Evolutionary conservation across 2,888 invertebrate species (phyloP), one percentile per base, ranked within the genome.

Genomic region (Noctua comes): DNA sequence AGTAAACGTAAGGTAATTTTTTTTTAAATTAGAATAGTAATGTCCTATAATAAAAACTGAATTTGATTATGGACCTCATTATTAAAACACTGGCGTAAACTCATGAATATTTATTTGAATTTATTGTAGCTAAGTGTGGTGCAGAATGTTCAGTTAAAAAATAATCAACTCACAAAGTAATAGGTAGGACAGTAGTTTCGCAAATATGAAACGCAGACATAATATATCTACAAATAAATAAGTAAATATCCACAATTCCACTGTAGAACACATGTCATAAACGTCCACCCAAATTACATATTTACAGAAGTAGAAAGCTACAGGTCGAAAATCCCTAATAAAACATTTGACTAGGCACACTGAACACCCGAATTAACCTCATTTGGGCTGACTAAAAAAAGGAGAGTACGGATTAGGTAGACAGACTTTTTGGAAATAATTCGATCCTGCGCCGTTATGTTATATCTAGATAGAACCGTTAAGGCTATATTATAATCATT

Each of bases 401-500:
- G 13, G 13, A 62, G n/a, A 73, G 66, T 68, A 64, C 62, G 27
- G 18, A 43, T 66, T 48, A 8, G 59, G 24, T 48, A 24, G 1
- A 10, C 13, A 64, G 43, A 13, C 7, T 74, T 76, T 77, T 83
- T 13, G n/a, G 43, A 1, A 68, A 70, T 46, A 75, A 68, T 69
- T 79, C 72, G 31, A 71, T 65, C 77, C n/a, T 57, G 24, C 13
- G n/a, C 27, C 31, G 48, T 80, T 70, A 79, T 82, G 48, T 80
- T 70, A 79, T 82, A 46, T 75, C 62, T 77, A 77, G 68, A 76
- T 69, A 79, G 68, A 86, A 74, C 74, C 73, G 62, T 80, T 81
- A 82, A 69, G 80, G 68, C 78, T 72, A 76, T 86, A 86, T 88
- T 88, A 88, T 92, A 91, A 93, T 93, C 92, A 92, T 93, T 92